Percentiles rank a stretch among this genome's conserved stretches.
Conservation (phyloP, 2,797 vertebrate species). For the Microctenopoma stevenorrisi region DNA sequence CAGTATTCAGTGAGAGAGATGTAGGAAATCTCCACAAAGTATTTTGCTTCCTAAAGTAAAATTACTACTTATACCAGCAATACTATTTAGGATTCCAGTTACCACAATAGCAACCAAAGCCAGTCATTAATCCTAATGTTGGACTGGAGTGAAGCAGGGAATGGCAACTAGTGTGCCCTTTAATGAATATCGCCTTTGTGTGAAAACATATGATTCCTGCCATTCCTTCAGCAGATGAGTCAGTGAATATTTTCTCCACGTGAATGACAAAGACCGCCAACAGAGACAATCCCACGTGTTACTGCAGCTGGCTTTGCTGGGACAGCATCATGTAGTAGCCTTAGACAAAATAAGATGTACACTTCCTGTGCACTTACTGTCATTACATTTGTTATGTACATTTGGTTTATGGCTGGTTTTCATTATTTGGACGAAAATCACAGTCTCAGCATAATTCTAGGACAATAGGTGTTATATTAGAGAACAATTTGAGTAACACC, state of each 20-base stretch:
- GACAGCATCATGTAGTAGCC: constrained; percentile 15
- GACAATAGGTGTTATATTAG: not conserved
- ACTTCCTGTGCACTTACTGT: not conserved
- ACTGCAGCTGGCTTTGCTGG: constrained; percentile 35
- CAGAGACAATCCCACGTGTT: constrained; percentile 26
- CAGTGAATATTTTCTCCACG: constrained; percentile 31
- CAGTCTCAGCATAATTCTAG: not conserved
- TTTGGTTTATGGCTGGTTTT: not conserved
- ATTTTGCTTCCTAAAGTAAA: too few species aligned
- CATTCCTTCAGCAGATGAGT: constrained; percentile 46
- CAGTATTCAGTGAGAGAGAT: not conserved
- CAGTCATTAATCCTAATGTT: not conserved
- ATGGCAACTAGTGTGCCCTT: not conserved
- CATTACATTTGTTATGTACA: not conserved
- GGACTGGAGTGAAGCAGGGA: constrained; percentile 1
- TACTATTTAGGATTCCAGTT: not conserved
- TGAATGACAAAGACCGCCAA: constrained; percentile 29
- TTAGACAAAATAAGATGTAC: constrained; percentile 12
- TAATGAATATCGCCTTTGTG: constrained; percentile 54
- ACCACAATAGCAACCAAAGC: not conserved
- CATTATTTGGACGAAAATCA: too few species aligned
- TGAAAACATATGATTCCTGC: constrained; percentile 46
- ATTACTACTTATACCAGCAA: too few species aligned
- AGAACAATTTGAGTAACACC: not conserved
- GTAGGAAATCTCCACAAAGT: not conserved